A percentile compares a stretch with the other conserved stretches of the same genome.
phyloP scores from a whole-genome alignment of 2,797 vertebrate species.

The Epinephelus coioides region DNA sequence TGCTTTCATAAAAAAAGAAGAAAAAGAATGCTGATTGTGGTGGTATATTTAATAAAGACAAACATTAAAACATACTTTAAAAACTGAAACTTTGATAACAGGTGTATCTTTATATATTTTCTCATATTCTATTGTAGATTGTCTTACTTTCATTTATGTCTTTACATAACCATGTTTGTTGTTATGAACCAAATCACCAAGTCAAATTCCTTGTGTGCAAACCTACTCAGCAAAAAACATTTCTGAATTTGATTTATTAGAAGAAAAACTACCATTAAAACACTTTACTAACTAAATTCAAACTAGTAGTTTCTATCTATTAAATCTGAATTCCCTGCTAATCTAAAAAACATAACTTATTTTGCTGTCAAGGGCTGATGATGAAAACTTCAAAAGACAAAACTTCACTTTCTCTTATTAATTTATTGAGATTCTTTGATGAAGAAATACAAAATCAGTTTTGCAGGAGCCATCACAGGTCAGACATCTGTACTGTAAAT shows the following conservation, averaged over 20 bases:
- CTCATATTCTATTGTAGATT: too few relatives aligned
- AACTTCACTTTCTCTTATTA: neutral
- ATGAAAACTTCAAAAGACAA: slow-evolving; percentile 7
- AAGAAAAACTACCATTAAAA: neutral
- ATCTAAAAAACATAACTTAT: neutral
- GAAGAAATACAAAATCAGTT: slow-evolving; percentile 49
- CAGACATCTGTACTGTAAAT: slow-evolving; percentile 1
- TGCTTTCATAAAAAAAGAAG: neutral
- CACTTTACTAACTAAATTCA: neutral
- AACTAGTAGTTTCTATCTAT: neutral
- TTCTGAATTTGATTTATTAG: neutral
- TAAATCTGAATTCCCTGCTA: neutral
- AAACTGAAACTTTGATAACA: too few relatives aligned
- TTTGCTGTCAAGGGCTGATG: neutral
- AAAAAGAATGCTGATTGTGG: too few relatives aligned
- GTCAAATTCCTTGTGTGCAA: too few relatives aligned
- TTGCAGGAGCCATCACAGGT: slow-evolving; percentile 14
- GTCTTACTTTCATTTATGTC: too few relatives aligned
- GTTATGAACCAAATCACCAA: too few relatives aligned
- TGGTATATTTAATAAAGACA: too few relatives aligned
- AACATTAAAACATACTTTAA: too few relatives aligned
- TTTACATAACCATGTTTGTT: too few relatives aligned
- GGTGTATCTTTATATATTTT: too few relatives aligned
- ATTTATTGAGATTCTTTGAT: slow-evolving; percentile 52
- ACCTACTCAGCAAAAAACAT: too few relatives aligned